phyloP scores from a whole-genome alignment of 2,888 invertebrate genomes.

The Anthrax anthrax region DNA sequence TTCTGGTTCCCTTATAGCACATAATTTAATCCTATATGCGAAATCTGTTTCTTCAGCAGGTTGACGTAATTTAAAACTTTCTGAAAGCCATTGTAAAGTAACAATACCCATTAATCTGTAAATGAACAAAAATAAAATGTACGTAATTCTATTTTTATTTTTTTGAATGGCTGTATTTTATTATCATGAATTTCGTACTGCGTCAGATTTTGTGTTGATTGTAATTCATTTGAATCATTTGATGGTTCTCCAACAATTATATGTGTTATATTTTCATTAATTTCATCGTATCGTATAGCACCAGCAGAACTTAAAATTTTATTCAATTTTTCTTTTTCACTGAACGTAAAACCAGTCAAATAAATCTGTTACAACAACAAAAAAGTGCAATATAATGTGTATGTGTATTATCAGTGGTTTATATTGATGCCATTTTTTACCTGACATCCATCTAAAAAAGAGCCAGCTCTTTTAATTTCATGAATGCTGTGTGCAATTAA shows the following conservation, averaged over 20 bases:
- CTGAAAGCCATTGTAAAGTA: constrained; percentile 57
- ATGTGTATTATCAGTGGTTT: neutral
- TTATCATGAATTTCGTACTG: neutral
- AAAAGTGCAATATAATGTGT: constrained; percentile 2
- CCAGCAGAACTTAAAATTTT: constrained; percentile 62
- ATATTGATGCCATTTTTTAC: constrained; percentile 37
- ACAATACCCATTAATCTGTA: constrained; percentile 35
- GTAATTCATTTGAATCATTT: neutral
- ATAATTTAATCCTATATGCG: constrained; percentile 25
- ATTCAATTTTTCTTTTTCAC: constrained; percentile 50
- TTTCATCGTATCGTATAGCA: constrained; percentile 64
- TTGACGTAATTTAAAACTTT: constrained; percentile 47
- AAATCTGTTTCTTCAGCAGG: constrained; percentile 41
- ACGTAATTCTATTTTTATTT: neutral
- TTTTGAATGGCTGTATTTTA: neutral
- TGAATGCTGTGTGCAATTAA: constrained; percentile 28
- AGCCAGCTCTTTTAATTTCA: constrained; percentile 55
- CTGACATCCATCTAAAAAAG: constrained; percentile 80
- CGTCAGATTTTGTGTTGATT: neutral
- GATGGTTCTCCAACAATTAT: constrained; percentile 53
- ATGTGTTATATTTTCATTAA: constrained; percentile 67
- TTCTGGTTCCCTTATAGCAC: constrained; percentile 23
- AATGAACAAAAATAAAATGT: neutral
- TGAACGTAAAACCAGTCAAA: constrained; percentile 48
- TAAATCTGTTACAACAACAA: constrained; percentile 39